phyloP scores from a whole-genome alignment of 92 coral and sea anemone genomes.

The Porites rus region DNA sequence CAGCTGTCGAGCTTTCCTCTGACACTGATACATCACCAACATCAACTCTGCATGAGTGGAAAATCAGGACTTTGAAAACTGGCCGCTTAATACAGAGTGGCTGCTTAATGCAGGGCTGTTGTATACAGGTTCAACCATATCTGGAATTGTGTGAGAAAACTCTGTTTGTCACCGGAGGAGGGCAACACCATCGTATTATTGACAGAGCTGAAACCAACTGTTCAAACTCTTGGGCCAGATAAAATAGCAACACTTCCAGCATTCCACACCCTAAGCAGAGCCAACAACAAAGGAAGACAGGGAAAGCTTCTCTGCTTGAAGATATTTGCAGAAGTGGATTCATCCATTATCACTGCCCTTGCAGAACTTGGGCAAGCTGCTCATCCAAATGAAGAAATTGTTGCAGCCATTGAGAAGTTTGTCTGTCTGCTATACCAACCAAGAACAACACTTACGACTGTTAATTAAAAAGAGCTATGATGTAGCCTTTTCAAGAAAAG shows the following conservation, averaged over 20 bases:
- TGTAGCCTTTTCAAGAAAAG: slow-evolving; percentile 13
- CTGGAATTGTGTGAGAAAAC: slow-evolving; percentile 36
- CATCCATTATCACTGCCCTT: not conserved
- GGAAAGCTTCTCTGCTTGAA: slow-evolving; percentile 29
- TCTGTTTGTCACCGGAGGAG: slow-evolving; percentile 36
- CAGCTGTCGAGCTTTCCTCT: too few relatives aligned
- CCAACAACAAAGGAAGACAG: not conserved
- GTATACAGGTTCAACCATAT: not conserved
- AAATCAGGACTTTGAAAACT: too few relatives aligned
- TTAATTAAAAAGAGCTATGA: not conserved
- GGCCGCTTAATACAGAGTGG: too few relatives aligned
- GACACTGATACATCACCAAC: too few relatives aligned
- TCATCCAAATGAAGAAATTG: not conserved
- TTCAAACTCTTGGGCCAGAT: slow-evolving; percentile 35
- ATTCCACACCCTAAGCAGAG: slow-evolving; percentile 38
- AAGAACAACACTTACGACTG: not conserved
- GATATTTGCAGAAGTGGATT: not conserved
- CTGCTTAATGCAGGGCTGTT: too few relatives aligned
- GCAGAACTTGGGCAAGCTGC: slow-evolving; percentile 12
- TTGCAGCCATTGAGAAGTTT: not conserved
- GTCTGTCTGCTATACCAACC: slow-evolving; percentile 22
- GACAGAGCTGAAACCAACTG: slow-evolving; percentile 22
- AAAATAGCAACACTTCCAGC: slow-evolving; percentile 43
- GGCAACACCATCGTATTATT: slow-evolving; percentile 17
- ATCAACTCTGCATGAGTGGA: too few relatives aligned